These are phyloP conservation scores for Papilio polytes DNA, from an alignment of 1,140 invertebrate genomes.

Conservation along the genomic window DNA sequence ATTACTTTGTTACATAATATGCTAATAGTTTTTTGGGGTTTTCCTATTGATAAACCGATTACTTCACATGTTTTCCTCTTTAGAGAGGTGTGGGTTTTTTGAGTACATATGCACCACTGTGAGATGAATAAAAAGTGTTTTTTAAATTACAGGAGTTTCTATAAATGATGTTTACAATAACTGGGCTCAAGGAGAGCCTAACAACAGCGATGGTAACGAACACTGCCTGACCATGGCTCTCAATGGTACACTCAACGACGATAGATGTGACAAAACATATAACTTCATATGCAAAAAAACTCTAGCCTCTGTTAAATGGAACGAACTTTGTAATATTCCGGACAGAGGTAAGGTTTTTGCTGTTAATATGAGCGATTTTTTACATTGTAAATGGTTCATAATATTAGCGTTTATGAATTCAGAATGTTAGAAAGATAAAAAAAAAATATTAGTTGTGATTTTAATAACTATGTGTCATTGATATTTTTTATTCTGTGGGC, in stretches of 20 bases:
- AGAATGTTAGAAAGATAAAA: too few species aligned
- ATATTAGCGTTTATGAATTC: too few species aligned
- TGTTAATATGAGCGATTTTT: not conserved
- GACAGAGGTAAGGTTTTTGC: constrained; percentile 53
- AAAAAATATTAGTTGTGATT: constrained; percentile 2
- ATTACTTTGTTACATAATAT: too few species aligned
- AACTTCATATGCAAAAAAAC: constrained; percentile 75
- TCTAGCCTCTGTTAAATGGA: constrained; percentile 60
- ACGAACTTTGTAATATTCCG: constrained; percentile 62
- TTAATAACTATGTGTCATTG: too few species aligned
- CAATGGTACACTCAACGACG: constrained; percentile 63
- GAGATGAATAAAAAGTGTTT: not conserved
- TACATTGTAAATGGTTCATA: too few species aligned
- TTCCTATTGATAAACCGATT: not conserved
- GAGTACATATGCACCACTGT: too few species aligned
- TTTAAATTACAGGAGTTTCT: constrained; percentile 53
- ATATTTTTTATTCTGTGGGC: too few species aligned
- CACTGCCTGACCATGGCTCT: constrained; percentile 60
- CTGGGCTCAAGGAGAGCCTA: constrained; percentile 68
- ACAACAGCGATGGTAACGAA: constrained; percentile 58
- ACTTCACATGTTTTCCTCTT: not conserved
- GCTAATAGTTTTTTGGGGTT: not conserved
- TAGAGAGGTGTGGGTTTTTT: not conserved
- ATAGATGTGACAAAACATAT: constrained; percentile 52
- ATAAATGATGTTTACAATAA: constrained; percentile 61